phyloP scores from a whole-genome alignment of 1,140 invertebrate genomes.

The Pygmarrhopalites habei region DNA sequence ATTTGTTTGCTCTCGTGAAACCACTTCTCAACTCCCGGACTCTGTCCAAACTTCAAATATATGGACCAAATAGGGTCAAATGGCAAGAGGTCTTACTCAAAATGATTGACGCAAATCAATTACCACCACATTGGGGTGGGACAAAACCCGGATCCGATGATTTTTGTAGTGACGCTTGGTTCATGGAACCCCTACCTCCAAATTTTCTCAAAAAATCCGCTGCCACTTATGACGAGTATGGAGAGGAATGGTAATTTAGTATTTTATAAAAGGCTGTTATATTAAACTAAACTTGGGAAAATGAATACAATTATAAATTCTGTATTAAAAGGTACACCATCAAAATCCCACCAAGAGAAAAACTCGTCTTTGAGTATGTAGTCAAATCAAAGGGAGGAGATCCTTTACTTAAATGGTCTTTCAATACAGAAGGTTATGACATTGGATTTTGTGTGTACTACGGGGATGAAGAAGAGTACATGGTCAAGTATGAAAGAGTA shows the following conservation, averaged over 20 bases:
- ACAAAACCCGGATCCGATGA: conserved; percentile 39
- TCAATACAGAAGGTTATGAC: conserved; percentile 6
- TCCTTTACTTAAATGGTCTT: not conserved
- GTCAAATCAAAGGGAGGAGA: not conserved
- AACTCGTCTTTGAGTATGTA: not conserved
- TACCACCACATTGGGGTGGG: conserved; percentile 75
- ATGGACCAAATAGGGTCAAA: conserved; percentile 62
- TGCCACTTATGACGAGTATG: conserved; percentile 6
- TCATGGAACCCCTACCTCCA: conserved; percentile 5
- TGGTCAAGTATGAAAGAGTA: not conserved
- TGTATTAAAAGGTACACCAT: too few relatives aligned
- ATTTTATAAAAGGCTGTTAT: too few relatives aligned
- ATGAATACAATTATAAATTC: too few relatives aligned
- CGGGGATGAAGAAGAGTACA: not conserved
- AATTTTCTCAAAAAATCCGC: not conserved
- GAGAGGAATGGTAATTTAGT: conserved; percentile 14
- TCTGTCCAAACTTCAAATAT: conserved; percentile 78
- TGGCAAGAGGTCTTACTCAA: conserved; percentile 66
- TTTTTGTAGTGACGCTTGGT: conserved; percentile 7
- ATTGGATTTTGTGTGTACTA: conserved; percentile 1
- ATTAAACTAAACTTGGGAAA: too few relatives aligned
- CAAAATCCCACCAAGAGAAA: conserved; percentile 6
- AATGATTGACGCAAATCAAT: conserved; percentile 58
- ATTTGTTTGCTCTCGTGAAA: conserved; percentile 75
- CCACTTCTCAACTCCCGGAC: conserved; percentile 84